A percentile compares a stretch with the other conserved stretches of the same genome.
phyloP scores from a whole-genome alignment of 1,140 invertebrate genomes.

The Nebria ingens region DNA sequence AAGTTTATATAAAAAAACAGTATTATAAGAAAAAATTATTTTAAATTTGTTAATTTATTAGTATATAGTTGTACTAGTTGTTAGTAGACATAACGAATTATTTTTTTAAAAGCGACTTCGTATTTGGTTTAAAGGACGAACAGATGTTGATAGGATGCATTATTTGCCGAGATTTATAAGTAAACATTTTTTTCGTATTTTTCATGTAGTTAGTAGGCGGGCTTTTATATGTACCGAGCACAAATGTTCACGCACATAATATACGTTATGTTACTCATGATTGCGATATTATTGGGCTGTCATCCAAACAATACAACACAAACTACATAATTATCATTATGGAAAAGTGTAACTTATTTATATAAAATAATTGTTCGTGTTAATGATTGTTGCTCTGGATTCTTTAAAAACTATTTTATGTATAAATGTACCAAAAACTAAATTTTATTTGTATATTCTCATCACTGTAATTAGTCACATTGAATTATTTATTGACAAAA shows the following conservation, averaged over 20 bases:
- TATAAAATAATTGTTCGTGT: not conserved
- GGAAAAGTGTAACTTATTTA: not conserved
- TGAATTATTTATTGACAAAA: no score
- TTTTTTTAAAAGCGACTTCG: no score
- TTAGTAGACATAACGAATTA: no score
- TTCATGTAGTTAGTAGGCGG: not conserved
- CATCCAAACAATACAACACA: not conserved
- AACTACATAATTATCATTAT: not conserved
- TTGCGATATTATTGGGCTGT: not conserved
- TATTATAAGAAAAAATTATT: no score
- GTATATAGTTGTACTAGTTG: no score
- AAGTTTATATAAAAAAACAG: no score
- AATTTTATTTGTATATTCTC: not conserved
- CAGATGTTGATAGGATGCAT: no score
- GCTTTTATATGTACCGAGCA: not conserved
- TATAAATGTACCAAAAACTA: not conserved
- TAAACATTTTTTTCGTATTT: not conserved
- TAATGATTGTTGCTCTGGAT: not conserved
- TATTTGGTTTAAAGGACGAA: no score
- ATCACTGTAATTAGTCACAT: not conserved
- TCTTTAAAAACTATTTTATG: not conserved
- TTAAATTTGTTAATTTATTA: no score
- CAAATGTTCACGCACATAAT: not conserved
- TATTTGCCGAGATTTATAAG: no score
- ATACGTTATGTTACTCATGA: not conserved